Evolutionary conservation across 1,140 invertebrate genomes (phyloP), one percentile per base, ranked within the genome.

Genomic region (Carcinoscorpius rotundicauda): DNA sequence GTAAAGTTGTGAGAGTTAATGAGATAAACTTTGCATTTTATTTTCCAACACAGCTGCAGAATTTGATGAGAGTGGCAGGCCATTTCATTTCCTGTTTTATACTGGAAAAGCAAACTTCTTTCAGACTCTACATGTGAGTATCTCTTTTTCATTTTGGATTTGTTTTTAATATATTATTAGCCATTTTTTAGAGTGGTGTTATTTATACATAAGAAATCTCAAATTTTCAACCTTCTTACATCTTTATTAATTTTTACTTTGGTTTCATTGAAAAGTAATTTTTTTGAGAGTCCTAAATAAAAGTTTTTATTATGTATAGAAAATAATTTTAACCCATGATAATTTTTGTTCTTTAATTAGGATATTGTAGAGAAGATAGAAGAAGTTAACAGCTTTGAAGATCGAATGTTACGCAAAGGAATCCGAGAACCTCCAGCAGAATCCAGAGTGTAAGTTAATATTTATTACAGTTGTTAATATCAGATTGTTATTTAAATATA

Each of bases 1-100:
- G 29, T 29, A 29, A 29, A 29, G 29, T 29, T 29, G 29, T 1
- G 29, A 29, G 29, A 29, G 29, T 29, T 29, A 29, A 29, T 29
- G 29, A 29, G 29, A 29, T 29, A 29, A 29, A 29, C 29, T 29
- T 29, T 29, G 29, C 29, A 29, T 29, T 29, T 29, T 29, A 29
- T 29, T 29, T 29, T 29, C 29, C 29, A 29, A 72, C 64, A 56
- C 65, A 84, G 89, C 84, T 63, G 92, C 93, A 10, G 85, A 95
- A 77, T 97, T 97, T 82, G 91, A 94, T 79, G 80, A 84, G 71
- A 82, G 81, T 69, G 95, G 94, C 1, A 81, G 93, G 73, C 94
- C 95, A 4, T 85, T 85, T 77, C 88, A 96, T 79, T 85, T 82
- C 61, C 78, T 97, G 64, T 97, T 95, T 78, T 98, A 97, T 73